Conservation (phyloP, 2,797 vertebrate genomes). For the Astyanax mexicanus region DNA sequence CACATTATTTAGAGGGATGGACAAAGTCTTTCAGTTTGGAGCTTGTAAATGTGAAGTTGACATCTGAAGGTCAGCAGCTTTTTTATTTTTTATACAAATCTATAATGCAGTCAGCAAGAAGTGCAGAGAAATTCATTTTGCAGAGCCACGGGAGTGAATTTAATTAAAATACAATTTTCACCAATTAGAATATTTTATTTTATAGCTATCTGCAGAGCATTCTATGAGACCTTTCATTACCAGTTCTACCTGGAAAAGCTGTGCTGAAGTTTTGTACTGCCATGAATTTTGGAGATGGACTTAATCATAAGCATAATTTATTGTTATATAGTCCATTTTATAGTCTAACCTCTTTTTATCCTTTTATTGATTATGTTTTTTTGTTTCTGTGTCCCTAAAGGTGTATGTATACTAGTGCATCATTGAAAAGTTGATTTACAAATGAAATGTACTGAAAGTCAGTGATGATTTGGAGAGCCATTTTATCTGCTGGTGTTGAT, state of each 20-base stretch:
- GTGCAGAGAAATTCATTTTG: background rate
- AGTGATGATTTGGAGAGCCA: too few species aligned
- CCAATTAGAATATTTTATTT: conserved; percentile 18
- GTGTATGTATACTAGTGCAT: too few species aligned
- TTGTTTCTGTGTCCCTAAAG: background rate
- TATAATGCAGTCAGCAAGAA: background rate
- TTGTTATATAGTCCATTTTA: background rate
- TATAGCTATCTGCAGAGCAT: background rate
- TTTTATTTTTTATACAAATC: background rate
- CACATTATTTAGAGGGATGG: background rate
- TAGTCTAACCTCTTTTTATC: background rate
- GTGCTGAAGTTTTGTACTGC: background rate
- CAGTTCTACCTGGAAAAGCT: background rate
- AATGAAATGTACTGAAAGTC: too few species aligned
- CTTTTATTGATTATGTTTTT: too few species aligned
- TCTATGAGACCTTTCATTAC: background rate
- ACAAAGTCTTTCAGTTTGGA: background rate
- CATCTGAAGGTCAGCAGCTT: background rate
- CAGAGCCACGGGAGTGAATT: background rate
- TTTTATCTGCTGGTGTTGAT: too few species aligned
- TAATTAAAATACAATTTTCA: conserved; percentile 21
- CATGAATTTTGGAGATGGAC: background rate
- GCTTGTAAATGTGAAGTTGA: background rate
- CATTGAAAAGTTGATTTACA: too few species aligned
- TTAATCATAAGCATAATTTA: background rate